Base-by-base conservation (phyloP, 2,797 vertebrate genomes). In the Alauda arvensis region DNA sequence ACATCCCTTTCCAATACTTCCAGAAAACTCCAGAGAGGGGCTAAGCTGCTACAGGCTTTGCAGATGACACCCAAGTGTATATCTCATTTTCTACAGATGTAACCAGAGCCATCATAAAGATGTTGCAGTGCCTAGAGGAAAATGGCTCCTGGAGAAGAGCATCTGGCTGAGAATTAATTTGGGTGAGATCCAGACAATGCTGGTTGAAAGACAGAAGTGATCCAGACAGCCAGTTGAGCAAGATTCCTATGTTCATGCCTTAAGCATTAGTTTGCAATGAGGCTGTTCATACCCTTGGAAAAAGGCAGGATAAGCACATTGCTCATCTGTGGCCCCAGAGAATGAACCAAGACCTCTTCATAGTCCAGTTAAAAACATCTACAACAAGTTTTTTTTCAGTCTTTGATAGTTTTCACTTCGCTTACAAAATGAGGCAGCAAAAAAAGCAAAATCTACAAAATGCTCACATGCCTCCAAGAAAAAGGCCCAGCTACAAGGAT, bases 101-200 rank as follows among this genome's bases (percentile, higher is more conserved):
- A 93, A 85, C 63, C 66, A 88, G 66, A 88, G 59, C 48, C 60
- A 56, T 91, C 86, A 83, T 48, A 91, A 91, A 87, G 84, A 91
- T 76, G 76, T 76, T 90, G 26, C 39, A 70, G 7, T 89, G 93
- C 83, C 89, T 93, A 57, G 62, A 69, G 88, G 78, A 89, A 89
- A 91, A 83, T 75, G 72, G 82, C 59, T 94, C 78, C 89, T 91
- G 82, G 56, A 92, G 91, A 83, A 94, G 67, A 94, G 60, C 88
- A 89, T 86, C 79, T 94, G 91, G 63, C 69, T 94, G 72, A 87
- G 69, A 87, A 33, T 76, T 82, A 80, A 49, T 40, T 92, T 94
- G 91, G 70, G 67, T 63, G 71, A 52, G 70, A 81, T 80, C 85
- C 94, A 91, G 88, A 76, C 42, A 51, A 76, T 80, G 60, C n/a